These are phyloP conservation scores for Philopedon plagiatum DNA, from an alignment of 2,888 invertebrate genomes.

Conservation along the genomic window DNA sequence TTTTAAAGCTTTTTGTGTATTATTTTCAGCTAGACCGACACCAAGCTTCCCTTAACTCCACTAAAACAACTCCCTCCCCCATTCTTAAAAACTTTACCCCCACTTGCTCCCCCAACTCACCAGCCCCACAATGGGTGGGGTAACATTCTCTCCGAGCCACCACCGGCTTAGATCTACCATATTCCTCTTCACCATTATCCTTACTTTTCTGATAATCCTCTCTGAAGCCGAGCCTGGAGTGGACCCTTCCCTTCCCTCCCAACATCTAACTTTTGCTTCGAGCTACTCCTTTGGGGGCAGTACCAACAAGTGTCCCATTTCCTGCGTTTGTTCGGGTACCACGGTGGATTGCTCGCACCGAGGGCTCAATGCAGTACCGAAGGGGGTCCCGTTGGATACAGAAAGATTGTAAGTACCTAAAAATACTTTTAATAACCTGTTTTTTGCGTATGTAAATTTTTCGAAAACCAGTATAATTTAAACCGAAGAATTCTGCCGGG, in stretches of 20 bases:
- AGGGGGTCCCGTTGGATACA: conserved; percentile 42
- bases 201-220: not conserved
- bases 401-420: conserved; percentile 53
- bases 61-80: no score
- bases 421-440: not conserved
- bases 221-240: conserved; percentile 22
- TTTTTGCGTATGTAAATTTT: no score
- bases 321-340: conserved; percentile 44
- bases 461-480: no score
- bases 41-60: not conserved
- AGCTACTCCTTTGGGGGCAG: conserved; percentile 43
- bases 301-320: conserved; percentile 39
- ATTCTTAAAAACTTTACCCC: conserved; percentile 3
- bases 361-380: conserved; percentile 43
- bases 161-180: not conserved
- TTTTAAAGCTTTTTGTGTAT: not conserved
- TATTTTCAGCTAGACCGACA: conserved; percentile 7
- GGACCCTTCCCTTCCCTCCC: conserved; percentile 30
- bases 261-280: conserved; percentile 36
- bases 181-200: conserved; percentile 16
- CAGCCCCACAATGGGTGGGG: conserved; percentile 49
- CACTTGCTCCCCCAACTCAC: conserved; percentile 8
- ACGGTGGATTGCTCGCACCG: conserved; percentile 49
- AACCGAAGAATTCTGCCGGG: no score
- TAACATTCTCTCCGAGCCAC: conserved; percentile 10